phyloP scores from a whole-genome alignment of 92 coral and sea anemone species.

The Porites lobata region DNA sequence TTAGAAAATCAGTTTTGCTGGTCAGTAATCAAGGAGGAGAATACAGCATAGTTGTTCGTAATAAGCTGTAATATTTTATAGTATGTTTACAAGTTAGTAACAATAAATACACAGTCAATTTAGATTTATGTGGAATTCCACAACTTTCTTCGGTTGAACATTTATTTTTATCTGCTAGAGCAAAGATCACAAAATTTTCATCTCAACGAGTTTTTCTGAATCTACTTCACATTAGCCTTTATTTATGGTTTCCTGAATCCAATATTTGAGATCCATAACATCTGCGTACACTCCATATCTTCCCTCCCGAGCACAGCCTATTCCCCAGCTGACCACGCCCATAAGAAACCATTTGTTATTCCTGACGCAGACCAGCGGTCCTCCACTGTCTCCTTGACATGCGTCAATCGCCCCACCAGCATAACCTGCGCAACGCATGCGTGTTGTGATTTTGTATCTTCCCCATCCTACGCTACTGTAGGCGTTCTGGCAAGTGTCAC shows the following conservation, averaged over 20 bases:
- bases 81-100: too few relatives aligned
- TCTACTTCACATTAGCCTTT: not conserved
- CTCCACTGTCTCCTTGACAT: conserved; percentile 95
- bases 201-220: not conserved
- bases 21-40: too few relatives aligned
- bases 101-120: not conserved
- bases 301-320: conserved; percentile 92
- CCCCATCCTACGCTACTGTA: conserved; percentile 61
- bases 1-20: too few relatives aligned
- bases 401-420: conserved; percentile 86
- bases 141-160: not conserved
- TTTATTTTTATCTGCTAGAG: not conserved
- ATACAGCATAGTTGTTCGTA: too few relatives aligned
- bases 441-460: conserved; percentile 73
- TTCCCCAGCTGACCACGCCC: conserved; percentile 94
- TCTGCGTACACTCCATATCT: conserved; percentile 97
- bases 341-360: conserved; percentile 75
- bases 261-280: conserved; percentile 82
- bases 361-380: conserved; percentile 84
- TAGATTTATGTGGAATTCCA: not conserved
- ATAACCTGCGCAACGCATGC: conserved; percentile 96
- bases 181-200: not conserved
- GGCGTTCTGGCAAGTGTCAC: conserved; percentile 68
- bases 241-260: conserved; percentile 82
- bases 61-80: too few relatives aligned